A percentile compares a stretch with the other conserved stretches of the same genome.
Evolutionary conservation across 2,113 vertebrate species (phyloP).

Genomic region (Ctenomys sociabilis): DNA sequence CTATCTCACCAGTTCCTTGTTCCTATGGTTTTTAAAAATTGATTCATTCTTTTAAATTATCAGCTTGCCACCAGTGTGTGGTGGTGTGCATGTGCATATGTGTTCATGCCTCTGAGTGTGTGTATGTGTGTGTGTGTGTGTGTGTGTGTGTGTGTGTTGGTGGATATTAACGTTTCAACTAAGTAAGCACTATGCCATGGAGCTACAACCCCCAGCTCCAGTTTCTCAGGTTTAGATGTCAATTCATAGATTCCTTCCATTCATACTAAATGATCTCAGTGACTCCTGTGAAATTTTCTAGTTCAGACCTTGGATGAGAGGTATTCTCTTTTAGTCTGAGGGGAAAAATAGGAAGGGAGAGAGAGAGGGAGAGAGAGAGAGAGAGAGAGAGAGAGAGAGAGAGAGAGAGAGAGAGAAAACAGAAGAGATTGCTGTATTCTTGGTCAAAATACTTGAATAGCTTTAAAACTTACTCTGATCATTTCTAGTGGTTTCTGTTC

Average conservation of each 20-base stretch:
- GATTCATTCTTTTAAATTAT: background rate
- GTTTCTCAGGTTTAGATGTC: background rate
- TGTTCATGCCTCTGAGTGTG: background rate
- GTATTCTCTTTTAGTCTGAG: background rate
- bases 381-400: too few species aligned
- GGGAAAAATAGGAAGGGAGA: background rate
- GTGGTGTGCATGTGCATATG: background rate
- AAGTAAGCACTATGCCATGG: background rate
- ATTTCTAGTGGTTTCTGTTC: background rate
- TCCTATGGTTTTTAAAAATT: background rate
- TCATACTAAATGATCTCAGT: background rate
- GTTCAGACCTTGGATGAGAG: background rate
- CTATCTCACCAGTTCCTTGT: background rate
- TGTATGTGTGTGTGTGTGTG: background rate
- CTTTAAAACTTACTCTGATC: conserved; percentile 38
- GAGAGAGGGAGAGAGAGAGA: background rate
- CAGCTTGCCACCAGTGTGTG: background rate
- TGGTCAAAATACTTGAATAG: conserved; percentile 24
- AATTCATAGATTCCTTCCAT: background rate
- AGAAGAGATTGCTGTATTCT: background rate
- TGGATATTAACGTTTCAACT: background rate
- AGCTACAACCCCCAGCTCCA: background rate
- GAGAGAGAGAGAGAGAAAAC: too few species aligned
- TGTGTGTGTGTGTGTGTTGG: background rate
- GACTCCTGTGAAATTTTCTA: background rate